phyloP scores from a whole-genome alignment of 2,113 vertebrate species.

The Origma solitaria region DNA sequence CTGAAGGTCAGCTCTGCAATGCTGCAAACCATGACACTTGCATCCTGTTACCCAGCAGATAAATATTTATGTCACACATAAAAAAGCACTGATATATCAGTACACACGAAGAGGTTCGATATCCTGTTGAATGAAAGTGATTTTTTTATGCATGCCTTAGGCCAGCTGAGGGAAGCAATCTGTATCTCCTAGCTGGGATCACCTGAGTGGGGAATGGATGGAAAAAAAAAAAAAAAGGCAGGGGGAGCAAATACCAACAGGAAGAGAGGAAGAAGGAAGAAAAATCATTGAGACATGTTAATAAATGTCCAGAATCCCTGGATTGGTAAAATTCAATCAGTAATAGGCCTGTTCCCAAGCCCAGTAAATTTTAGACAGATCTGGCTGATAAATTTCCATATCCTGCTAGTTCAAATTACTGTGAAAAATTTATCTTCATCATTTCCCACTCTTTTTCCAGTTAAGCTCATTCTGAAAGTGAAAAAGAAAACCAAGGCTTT shows the following conservation, averaged over 20 bases:
- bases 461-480: neutral
- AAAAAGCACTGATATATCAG: neutral
- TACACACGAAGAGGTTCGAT: constrained; percentile 1
- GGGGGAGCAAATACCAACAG: accelerated
- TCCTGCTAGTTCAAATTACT: neutral
- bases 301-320: neutral
- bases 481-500: neutral
- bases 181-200: neutral
- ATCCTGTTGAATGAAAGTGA: neutral
- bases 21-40: neutral
- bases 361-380: neutral
- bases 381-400: neutral
- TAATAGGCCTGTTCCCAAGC: neutral
- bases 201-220: neutral
- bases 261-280: neutral
- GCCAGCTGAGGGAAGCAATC: constrained; percentile 1
- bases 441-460: neutral
- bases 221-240: accelerated
- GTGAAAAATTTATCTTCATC: neutral
- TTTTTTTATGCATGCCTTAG: constrained; percentile 16
- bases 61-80: constrained; percentile 33
- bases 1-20: constrained; percentile 8
- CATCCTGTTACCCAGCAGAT: neutral
- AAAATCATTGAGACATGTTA: neutral
- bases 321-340: neutral